These are phyloP conservation scores for Stenodema calcarata DNA, from an alignment of 2,888 invertebrate genomes.

Conservation along the genomic window DNA sequence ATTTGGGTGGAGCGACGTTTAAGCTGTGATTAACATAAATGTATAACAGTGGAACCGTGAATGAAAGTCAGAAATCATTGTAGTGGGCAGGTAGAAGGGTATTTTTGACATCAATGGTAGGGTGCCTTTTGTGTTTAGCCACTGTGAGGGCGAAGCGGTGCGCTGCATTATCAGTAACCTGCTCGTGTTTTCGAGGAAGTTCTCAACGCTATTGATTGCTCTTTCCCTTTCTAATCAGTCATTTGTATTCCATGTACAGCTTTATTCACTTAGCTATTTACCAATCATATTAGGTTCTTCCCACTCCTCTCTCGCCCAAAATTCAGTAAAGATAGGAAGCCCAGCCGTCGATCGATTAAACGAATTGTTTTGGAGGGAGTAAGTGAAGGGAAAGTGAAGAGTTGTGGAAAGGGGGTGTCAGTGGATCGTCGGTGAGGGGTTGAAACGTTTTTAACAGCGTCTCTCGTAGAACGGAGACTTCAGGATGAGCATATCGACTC, in stretches of 20 bases:
- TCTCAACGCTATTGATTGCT: conserved; percentile 41
- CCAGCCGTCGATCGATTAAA: conserved; percentile 11
- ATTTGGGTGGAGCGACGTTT: too few species aligned
- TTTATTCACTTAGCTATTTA: conserved; percentile 45
- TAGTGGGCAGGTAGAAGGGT: too few species aligned
- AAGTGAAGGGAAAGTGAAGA: conserved; percentile 1
- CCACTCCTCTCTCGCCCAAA: background rate
- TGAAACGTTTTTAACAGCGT: background rate
- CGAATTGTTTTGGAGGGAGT: conserved; percentile 10
- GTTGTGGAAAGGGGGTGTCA: background rate
- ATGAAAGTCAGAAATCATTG: too few species aligned
- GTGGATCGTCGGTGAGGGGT: background rate
- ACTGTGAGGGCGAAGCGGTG: too few species aligned
- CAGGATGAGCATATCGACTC: background rate
- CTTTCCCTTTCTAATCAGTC: conserved; percentile 41
- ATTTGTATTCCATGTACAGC: conserved; percentile 42
- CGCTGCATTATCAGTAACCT: conserved; percentile 28
- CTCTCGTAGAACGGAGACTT: background rate
- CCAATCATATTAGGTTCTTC: conserved; percentile 30
- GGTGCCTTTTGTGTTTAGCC: too few species aligned
- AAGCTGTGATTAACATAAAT: too few species aligned
- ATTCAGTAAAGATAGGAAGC: conserved; percentile 17
- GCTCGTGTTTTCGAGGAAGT: conserved; percentile 38
- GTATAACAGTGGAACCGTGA: too few species aligned
- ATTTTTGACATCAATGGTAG: too few species aligned